Conservation (phyloP, 1,140 invertebrate genomes). For the Musca vetustissima region DNA sequence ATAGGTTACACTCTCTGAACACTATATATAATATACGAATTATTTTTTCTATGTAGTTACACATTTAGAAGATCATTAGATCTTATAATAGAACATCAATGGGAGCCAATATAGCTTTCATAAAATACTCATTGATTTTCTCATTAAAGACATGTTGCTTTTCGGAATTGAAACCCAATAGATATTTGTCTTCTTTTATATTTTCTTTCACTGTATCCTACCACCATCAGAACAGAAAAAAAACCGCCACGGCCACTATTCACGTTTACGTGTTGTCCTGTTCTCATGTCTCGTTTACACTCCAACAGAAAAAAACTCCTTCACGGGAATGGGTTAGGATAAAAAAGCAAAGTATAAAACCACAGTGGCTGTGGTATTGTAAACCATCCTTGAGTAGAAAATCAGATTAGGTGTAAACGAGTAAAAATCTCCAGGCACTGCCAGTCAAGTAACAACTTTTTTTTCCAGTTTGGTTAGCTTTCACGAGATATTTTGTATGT, state of each 20-base stretch:
- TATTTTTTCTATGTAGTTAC: too few relatives aligned
- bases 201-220: background rate
- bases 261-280: background rate
- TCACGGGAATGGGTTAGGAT: background rate
- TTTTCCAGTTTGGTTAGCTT: background rate
- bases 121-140: too few relatives aligned
- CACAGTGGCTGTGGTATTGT: slow-evolving; percentile 3
- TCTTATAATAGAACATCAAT: too few relatives aligned
- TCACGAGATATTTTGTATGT: slow-evolving; percentile 1
- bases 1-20: too few relatives aligned
- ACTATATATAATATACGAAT: too few relatives aligned
- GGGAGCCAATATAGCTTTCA: too few relatives aligned
- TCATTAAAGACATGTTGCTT: too few relatives aligned
- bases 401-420: slow-evolving; percentile 29
- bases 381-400: slow-evolving; percentile 18
- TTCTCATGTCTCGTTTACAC: background rate
- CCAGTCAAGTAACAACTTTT: slow-evolving; percentile 4
- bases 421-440: slow-evolving; percentile 18
- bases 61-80: too few relatives aligned
- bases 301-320: background rate
- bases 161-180: too few relatives aligned
- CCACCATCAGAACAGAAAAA: background rate
- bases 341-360: background rate
- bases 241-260: background rate
- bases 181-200: too few relatives aligned